These are phyloP conservation scores for Phrynosoma platyrhinos DNA, from an alignment of 2,113 vertebrate genomes.

Conservation along the genomic window DNA sequence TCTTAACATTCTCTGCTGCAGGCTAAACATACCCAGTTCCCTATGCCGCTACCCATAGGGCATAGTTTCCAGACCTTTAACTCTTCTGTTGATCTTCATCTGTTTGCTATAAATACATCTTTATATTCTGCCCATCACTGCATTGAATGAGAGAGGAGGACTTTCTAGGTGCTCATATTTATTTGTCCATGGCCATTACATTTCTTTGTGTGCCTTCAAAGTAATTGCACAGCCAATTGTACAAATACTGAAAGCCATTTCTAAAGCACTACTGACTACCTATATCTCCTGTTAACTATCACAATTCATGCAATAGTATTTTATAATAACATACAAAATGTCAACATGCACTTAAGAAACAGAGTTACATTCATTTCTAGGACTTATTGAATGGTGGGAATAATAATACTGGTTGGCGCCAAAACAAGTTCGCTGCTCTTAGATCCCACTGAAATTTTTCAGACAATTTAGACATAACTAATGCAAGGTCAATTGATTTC, in stretches of 20 bases:
- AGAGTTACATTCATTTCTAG: neutral
- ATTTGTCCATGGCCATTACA: neutral
- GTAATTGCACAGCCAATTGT: neutral
- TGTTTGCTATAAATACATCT: neutral
- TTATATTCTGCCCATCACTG: too few species aligned
- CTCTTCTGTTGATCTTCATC: neutral
- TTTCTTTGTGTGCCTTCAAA: neutral
- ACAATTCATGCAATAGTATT: neutral
- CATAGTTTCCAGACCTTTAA: too few species aligned
- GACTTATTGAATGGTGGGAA: neutral
- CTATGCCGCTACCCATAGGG: too few species aligned
- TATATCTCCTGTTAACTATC: neutral
- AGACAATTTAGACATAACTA: neutral
- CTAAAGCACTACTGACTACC: neutral
- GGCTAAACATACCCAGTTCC: too few species aligned
- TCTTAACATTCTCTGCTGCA: too few species aligned
- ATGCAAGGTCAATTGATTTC: neutral
- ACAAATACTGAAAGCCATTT: conserved; percentile 5
- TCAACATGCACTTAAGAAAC: neutral
- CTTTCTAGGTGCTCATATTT: neutral
- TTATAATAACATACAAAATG: neutral
- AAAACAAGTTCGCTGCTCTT: too few species aligned
- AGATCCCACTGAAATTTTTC: too few species aligned
- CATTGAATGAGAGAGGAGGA: too few species aligned
- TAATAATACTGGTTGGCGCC: too few species aligned